Base-by-base conservation (phyloP, 2,888 invertebrate species). In the Achlya flavicornis region DNA sequence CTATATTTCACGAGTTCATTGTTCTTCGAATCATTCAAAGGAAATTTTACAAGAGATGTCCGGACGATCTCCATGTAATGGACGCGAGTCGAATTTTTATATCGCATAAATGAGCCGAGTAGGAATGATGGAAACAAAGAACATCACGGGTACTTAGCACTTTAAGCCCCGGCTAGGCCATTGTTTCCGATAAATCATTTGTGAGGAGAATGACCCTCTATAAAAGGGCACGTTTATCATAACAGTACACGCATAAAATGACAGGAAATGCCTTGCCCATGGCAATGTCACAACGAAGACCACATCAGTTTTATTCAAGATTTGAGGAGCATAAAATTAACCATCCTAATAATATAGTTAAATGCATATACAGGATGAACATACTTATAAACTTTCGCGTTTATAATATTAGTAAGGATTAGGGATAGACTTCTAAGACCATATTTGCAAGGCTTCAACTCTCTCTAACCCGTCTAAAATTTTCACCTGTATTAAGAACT, bases 1-100 rank as follows among this genome's bases (percentile, higher is more conserved):
- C 67, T 68, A 72, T 73, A 66, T 78, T 77, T 67, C 70, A 73
- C 64, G 76, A 81, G 92, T 89, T 93, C 92, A 91, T 89, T 88
- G 92, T 87, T 87, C 86, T 72, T 74, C 82, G 81, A 78, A 81
- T 80, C 76, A 77, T 70, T 71, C 77, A 78, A 85, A 89, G 87
- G 81, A 91, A 88, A 88, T 88, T 89, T 89, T 87, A 90, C 81
- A 87, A 86, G 86, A 91, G 84, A 90, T 87, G 84, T 86, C 84
- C 87, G 83, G 19, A n/a, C n/a, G n/a, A n/a, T n/a, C 75, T 78
- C 80, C 71, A 69, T 71, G 72, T 58, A 62, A 58, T 76, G 74
- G 73, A 88, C 92, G 87, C 78, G 91, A 65, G 65, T 79, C 82
- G 93, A 92, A 93, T 93, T 90, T 92, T 91, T 89, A 93, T 91